A percentile compares a stretch with the other conserved stretches of the same genome.
Conservation (phyloP, 2,888 invertebrate species). For the Acrobasis consociella region DNA sequence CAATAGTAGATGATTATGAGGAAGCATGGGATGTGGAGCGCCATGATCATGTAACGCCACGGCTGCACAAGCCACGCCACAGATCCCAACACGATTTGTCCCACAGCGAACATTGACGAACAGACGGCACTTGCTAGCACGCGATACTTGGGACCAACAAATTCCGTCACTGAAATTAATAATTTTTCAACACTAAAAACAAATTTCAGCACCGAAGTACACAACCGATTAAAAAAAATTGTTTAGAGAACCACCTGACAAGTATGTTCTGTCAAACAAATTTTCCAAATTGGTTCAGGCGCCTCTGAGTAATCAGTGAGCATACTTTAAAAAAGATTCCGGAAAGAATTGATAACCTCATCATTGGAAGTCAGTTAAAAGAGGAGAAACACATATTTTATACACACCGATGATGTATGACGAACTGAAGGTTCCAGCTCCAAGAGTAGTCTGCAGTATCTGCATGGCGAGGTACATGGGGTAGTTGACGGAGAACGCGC, state of each 20-base stretch:
- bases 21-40: slow-evolving; percentile 85
- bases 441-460: slow-evolving; percentile 75
- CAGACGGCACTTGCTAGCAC: slow-evolving; percentile 85
- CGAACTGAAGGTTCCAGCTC: slow-evolving; percentile 79
- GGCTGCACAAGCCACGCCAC: slow-evolving; percentile 84
- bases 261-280: no score
- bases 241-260: no score
- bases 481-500: slow-evolving; percentile 65
- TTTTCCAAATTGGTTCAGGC: no score
- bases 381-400: neutral
- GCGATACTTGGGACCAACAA: slow-evolving; percentile 85
- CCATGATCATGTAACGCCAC: slow-evolving; percentile 84
- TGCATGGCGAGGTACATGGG: slow-evolving; percentile 72
- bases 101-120: slow-evolving; percentile 84
- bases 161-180: slow-evolving; percentile 81
- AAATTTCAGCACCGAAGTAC: no score
- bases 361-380: no score
- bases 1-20: slow-evolving; percentile 84
- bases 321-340: no score
- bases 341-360: no score
- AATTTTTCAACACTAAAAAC: no score
- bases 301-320: no score
- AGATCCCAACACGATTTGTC: slow-evolving; percentile 83
- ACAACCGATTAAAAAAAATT: no score
- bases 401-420: slow-evolving; percentile 67